A percentile compares a stretch with the other conserved stretches of the same genome.
Evolutionary conservation across 2,113 vertebrate species (phyloP).

Genomic region (Nansenia antarctica): DNA sequence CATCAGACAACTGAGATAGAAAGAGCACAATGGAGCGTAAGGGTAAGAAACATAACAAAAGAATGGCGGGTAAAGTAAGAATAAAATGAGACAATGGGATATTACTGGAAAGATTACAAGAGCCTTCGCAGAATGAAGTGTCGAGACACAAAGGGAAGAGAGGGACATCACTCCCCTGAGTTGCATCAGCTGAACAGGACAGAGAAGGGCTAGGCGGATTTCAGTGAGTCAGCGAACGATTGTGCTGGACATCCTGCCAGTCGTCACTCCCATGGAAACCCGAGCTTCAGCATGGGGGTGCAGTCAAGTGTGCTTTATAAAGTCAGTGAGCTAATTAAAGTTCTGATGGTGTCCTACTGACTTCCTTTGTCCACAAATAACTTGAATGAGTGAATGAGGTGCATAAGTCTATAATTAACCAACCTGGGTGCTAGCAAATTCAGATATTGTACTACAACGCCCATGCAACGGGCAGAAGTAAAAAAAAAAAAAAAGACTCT

Average conservation of each 20-base stretch:
- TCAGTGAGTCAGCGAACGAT: constrained; percentile 16
- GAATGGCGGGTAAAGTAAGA: background rate
- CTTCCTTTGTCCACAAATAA: constrained; percentile 23
- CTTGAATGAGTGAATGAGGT: background rate
- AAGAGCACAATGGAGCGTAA: background rate
- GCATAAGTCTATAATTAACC: too few relatives aligned
- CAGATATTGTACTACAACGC: too few relatives aligned
- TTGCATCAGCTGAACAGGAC: constrained; percentile 65
- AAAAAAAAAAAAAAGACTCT: too few relatives aligned
- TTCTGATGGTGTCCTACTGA: constrained; percentile 18
- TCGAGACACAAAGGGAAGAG: background rate
- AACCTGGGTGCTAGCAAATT: too few relatives aligned
- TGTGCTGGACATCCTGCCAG: constrained; percentile 38
- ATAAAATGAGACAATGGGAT: background rate
- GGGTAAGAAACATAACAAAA: background rate
- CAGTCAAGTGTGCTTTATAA: constrained; percentile 2
- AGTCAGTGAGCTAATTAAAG: constrained; percentile 31
- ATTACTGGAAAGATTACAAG: too few relatives aligned
- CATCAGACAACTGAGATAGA: background rate
- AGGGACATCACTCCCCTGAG: constrained; percentile 49
- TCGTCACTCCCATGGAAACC: background rate
- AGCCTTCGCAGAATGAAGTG: background rate
- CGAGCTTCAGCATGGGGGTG: background rate
- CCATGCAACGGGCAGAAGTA: too few relatives aligned
- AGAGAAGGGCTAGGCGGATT: constrained; percentile 17